Conservation (phyloP, 1,140 invertebrate species). For the Sesamia nonagrioides region DNA sequence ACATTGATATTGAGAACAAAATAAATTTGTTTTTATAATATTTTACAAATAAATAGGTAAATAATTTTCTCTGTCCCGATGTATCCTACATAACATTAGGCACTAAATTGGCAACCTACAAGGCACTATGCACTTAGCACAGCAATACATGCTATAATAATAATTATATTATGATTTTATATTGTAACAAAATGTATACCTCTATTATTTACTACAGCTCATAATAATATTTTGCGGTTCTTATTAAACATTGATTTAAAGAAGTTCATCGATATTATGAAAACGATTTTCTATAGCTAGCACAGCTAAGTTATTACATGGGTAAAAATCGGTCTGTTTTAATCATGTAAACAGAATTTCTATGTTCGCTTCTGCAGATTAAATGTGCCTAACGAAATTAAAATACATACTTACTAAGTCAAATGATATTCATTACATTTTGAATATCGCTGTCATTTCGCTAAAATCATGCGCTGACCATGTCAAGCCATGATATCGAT, state of each 20-base stretch:
- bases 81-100: constrained; percentile 86
- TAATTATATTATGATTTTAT: constrained; percentile 64
- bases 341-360: neutral
- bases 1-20: constrained; percentile 8
- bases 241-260: constrained; percentile 2
- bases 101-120: constrained; percentile 88
- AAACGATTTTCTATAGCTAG: neutral
- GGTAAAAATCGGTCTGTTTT: neutral
- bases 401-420: constrained; percentile 44
- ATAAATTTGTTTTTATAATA: constrained; percentile 6
- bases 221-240: constrained; percentile 32
- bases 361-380: neutral
- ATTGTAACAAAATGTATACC: constrained; percentile 61
- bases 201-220: constrained; percentile 52
- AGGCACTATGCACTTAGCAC: constrained; percentile 88
- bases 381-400: constrained; percentile 39
- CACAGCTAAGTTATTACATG: neutral
- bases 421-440: constrained; percentile 15
- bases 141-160: constrained; percentile 78
- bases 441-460: constrained; percentile 40
- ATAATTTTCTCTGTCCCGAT: constrained; percentile 71
- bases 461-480: constrained; percentile 39
- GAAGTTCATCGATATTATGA: neutral
- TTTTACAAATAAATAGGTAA: constrained; percentile 65
- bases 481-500: constrained; percentile 36